A percentile compares a stretch with the other conserved stretches of the same genome.
Conservation (phyloP, 2,888 invertebrate genomes). For the Amblyjoppa fuscipennis region DNA sequence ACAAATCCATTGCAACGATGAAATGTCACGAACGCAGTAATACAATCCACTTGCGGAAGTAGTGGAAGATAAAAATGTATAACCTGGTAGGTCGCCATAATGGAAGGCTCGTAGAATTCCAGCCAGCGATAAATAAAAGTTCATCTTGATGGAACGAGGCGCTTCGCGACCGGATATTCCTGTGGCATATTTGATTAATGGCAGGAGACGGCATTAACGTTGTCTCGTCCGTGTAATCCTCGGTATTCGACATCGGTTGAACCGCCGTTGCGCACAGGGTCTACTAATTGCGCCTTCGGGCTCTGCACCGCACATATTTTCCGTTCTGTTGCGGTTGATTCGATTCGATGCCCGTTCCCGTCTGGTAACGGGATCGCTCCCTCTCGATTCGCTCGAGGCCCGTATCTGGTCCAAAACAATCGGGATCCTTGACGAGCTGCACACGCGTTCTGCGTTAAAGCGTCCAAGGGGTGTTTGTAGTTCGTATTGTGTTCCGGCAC, state of each 20-base stretch:
- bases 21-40: neutral
- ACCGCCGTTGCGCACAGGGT: neutral
- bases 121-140: conserved; percentile 2
- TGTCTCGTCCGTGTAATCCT: conserved; percentile 6
- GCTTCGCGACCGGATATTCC: neutral
- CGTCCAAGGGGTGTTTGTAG: neutral
- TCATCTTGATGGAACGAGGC: neutral
- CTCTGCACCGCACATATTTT: conserved; percentile 8
- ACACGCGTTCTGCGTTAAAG: neutral
- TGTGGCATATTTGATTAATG: neutral
- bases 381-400: conserved; percentile 3
- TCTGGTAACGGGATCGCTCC: neutral
- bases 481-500: neutral
- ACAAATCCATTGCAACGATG: neutral
- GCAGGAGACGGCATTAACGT: conserved; percentile 7
- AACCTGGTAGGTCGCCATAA: neutral
- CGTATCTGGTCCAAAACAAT: conserved; percentile 18
- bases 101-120: neutral
- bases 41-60: neutral
- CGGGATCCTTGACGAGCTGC: neutral
- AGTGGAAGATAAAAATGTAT: neutral
- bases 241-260: neutral
- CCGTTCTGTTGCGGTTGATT: conserved; percentile 11
- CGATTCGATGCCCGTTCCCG: neutral
- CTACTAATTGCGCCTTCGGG: conserved; percentile 10